Percentiles rank a stretch among this genome's conserved stretches.
Conservation (phyloP, 2,888 invertebrate genomes). For the Nemoura dubitans region DNA sequence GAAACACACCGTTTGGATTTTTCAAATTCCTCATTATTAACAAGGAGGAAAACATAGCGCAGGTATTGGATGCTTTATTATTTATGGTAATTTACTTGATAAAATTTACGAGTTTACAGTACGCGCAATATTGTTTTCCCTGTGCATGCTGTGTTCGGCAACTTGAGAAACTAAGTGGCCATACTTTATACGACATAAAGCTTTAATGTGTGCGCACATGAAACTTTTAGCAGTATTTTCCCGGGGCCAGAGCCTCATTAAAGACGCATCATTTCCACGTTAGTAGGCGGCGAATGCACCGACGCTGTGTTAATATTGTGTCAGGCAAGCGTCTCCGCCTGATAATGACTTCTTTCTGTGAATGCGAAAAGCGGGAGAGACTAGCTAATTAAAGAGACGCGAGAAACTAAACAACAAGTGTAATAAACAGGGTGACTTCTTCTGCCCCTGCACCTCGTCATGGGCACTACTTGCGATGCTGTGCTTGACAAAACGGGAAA, state of each 20-base stretch:
- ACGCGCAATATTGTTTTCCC: conserved; percentile 14
- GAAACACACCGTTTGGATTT: background rate
- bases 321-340: background rate
- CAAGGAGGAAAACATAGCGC: background rate
- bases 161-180: conserved; percentile 20
- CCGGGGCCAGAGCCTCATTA: conserved; percentile 19
- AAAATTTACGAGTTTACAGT: conserved; percentile 29
- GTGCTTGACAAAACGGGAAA: background rate
- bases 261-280: conserved; percentile 21
- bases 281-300: background rate
- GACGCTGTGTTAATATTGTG: background rate
- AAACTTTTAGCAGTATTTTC: conserved; percentile 27
- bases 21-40: background rate
- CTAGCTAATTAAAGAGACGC: background rate
- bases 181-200: conserved; percentile 25
- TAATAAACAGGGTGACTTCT: background rate
- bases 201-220: background rate
- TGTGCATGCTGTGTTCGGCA: background rate
- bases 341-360: background rate
- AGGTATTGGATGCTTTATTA: background rate
- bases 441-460: background rate
- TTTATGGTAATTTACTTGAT: conserved; percentile 32
- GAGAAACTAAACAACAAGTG: background rate
- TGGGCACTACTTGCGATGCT: background rate
- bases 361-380: background rate